phyloP scores from a whole-genome alignment of 2,888 invertebrate species.

The Alcis repandata region DNA sequence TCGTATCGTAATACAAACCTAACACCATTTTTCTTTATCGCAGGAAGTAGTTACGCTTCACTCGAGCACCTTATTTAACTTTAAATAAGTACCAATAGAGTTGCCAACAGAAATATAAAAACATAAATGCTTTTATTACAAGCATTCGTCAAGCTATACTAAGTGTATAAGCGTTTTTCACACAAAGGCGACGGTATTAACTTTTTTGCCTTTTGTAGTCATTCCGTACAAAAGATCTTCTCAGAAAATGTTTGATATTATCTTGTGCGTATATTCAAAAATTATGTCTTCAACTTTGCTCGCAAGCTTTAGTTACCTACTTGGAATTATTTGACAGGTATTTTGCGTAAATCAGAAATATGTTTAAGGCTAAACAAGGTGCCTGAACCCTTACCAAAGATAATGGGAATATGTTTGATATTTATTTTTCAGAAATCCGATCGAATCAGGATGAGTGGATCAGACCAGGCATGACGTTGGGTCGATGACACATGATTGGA shows the following conservation, averaged over 20 bases:
- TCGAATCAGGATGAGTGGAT: background rate
- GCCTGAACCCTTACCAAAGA: background rate
- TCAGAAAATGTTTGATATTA: slow-evolving; percentile 26
- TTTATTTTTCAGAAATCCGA: background rate
- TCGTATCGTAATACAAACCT: no score
- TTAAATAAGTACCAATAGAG: background rate
- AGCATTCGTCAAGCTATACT: slow-evolving; percentile 14
- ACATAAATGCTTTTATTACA: slow-evolving; percentile 1
- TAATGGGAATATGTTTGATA: background rate
- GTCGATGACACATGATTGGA: no score
- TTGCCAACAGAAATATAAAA: background rate
- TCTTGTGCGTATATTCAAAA: slow-evolving; percentile 21
- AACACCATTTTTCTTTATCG: no score
- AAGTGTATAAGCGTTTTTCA: slow-evolving; percentile 30
- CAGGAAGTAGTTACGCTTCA: no score
- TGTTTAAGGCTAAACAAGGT: background rate
- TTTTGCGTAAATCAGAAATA: slow-evolving; percentile 18
- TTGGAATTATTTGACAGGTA: slow-evolving; percentile 25
- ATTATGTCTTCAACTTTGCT: slow-evolving; percentile 13
- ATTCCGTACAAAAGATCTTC: slow-evolving; percentile 28
- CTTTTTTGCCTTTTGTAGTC: slow-evolving; percentile 30
- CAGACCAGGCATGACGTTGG: background rate
- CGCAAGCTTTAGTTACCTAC: slow-evolving; percentile 10
- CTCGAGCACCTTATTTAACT: background rate
- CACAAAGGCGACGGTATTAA: slow-evolving; percentile 30